These are phyloP conservation scores for Pluvianellus socialis DNA, from an alignment of 2,113 vertebrate genomes.

Conservation along the genomic window DNA sequence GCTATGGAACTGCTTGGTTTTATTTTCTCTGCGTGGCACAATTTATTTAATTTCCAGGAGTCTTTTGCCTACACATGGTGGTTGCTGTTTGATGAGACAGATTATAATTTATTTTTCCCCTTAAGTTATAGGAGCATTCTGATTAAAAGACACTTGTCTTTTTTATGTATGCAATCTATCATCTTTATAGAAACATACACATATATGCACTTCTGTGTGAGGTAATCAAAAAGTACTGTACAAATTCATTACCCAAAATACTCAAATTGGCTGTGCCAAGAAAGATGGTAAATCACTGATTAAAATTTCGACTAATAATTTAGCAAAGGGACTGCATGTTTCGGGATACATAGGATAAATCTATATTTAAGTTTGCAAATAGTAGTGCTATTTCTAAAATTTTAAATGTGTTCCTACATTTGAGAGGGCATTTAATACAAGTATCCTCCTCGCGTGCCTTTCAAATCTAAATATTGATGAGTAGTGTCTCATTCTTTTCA, in stretches of 20 bases:
- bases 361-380: not conserved
- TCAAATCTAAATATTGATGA: not conserved
- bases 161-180: not conserved
- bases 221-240: not conserved
- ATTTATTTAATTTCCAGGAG: slow-evolving; percentile 4
- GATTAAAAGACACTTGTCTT: not conserved
- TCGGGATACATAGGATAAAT: not conserved
- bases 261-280: not conserved
- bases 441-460: not conserved
- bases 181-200: not conserved
- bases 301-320: not conserved
- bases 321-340: not conserved
- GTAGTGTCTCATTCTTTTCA: not conserved
- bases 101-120: not conserved
- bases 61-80: not conserved
- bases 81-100: not conserved
- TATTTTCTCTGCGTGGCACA: not conserved
- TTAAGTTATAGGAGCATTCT: not conserved
- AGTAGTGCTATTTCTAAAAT: not conserved
- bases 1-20: not conserved
- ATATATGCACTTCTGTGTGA: not conserved
- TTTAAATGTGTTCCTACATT: not conserved
- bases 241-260: not conserved
- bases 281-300: not conserved
- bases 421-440: not conserved